These are phyloP conservation scores for Andrena haemorrhoa DNA, from an alignment of 2,888 invertebrate species.

Conservation along the genomic window DNA sequence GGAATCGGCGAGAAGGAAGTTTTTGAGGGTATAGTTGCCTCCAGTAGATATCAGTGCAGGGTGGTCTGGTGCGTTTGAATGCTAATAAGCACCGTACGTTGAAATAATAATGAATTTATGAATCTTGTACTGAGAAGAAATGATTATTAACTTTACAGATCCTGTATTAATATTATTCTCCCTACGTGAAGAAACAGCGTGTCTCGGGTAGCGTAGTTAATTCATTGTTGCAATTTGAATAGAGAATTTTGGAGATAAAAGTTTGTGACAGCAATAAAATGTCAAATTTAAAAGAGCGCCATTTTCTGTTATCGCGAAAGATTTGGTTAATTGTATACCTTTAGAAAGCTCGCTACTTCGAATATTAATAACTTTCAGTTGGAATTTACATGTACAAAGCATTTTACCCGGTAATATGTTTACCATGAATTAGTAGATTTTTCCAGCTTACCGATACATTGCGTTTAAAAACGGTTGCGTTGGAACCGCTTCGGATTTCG, in stretches of 20 bases:
- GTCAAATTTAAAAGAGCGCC: conserved; percentile 61
- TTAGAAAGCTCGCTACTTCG: conserved; percentile 35
- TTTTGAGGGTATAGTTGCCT: too few relatives aligned
- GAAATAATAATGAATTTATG: too few relatives aligned
- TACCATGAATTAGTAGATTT: conserved; percentile 35
- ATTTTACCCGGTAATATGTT: conserved; percentile 8
- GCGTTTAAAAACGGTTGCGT: not conserved
- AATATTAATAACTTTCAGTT: conserved; percentile 16
- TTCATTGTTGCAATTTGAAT: not conserved
- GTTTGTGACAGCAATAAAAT: conserved; percentile 31
- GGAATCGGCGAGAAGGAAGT: too few relatives aligned
- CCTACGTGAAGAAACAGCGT: not conserved
- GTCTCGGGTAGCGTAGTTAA: not conserved
- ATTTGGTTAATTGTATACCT: conserved; percentile 54
- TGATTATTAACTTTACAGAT: not conserved
- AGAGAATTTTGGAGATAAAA: not conserved
- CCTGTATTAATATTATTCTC: not conserved
- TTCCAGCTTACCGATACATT: not conserved
- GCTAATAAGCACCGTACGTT: too few relatives aligned
- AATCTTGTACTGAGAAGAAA: too few relatives aligned
- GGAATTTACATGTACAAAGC: not conserved
- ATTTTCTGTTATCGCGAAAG: conserved; percentile 57
- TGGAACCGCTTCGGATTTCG: conserved; percentile 20
- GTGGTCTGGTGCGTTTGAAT: too few relatives aligned
- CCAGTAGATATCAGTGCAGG: too few relatives aligned